Evolutionary conservation across 1,140 invertebrate genomes (phyloP).

Genomic region (Orchestia grillus): DNA sequence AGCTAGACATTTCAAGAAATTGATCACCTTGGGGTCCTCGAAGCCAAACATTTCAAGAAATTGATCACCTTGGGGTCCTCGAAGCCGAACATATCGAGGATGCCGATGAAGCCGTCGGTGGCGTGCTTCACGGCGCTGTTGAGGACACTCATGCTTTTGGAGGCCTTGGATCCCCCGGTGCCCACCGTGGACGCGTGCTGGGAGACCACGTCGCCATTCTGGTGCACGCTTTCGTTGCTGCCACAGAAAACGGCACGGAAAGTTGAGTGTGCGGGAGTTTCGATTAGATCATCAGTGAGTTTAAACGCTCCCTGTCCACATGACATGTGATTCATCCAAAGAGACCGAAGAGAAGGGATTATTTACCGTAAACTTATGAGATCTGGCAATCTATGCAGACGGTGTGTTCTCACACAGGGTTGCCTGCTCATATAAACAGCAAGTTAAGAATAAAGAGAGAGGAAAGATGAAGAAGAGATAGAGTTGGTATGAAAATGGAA

Average conservation of each 20-base stretch:
- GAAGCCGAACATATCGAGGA: conserved; percentile 96
- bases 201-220: conserved; percentile 76
- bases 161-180: conserved; percentile 86
- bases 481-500: too few relatives aligned
- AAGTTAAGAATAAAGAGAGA: too few relatives aligned
- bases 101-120: conserved; percentile 95
- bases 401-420: too few relatives aligned
- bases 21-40: conserved; percentile 87
- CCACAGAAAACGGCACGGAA: neutral
- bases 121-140: conserved; percentile 93
- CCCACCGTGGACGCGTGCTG: conserved; percentile 90
- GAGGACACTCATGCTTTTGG: conserved; percentile 84
- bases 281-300: too few relatives aligned
- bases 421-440: too few relatives aligned
- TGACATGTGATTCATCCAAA: too few relatives aligned
- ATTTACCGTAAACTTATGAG: too few relatives aligned
- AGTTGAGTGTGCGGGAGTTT: too few relatives aligned
- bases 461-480: too few relatives aligned
- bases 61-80: conserved; percentile 83
- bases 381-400: too few relatives aligned
- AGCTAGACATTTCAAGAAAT: conserved; percentile 95
- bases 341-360: too few relatives aligned
- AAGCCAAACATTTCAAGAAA: conserved; percentile 91
- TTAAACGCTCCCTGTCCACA: too few relatives aligned
- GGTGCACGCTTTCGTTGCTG: conserved; percentile 68